Conservation (phyloP, 2,888 invertebrate species). For the Erebia epiphron region DNA sequence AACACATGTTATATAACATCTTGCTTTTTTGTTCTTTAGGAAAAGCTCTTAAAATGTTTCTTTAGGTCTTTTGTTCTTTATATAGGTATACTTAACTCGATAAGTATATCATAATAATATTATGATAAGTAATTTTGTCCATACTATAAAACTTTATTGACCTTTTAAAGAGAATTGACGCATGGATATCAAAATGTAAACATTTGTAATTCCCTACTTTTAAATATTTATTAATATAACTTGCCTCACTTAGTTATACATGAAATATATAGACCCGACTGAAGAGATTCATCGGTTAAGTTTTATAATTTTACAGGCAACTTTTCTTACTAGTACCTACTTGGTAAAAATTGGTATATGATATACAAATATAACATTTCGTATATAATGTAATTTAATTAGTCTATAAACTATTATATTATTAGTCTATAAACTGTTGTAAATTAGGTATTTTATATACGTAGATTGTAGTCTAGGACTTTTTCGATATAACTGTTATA, state of each 20-base stretch:
- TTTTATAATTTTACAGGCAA: not conserved
- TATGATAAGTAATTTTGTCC: no score
- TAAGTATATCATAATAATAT: no score
- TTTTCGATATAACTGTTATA: constrained; percentile 4
- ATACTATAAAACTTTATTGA: constrained; percentile 8
- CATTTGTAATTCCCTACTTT: not conserved
- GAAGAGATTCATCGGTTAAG: constrained; percentile 25
- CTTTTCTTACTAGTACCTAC: not conserved
- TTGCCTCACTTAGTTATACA: constrained; percentile 15
- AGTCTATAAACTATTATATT: not conserved
- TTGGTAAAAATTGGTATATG: not conserved
- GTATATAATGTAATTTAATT: not conserved
- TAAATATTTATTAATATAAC: not conserved
- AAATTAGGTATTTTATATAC: constrained; percentile 5
- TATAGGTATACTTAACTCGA: no score
- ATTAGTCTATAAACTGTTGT: not conserved
- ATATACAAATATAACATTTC: constrained; percentile 2
- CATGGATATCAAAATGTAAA: not conserved
- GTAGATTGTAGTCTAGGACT: not conserved
- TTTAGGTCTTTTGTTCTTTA: no score
- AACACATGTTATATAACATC: not conserved
- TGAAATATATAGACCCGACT: constrained; percentile 16
- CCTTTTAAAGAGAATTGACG: constrained; percentile 6
- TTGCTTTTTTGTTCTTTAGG: not conserved
- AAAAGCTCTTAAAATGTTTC: no score